Evolutionary conservation across 2,888 invertebrate genomes (phyloP).

Genomic region (Drosophila borborema): DNA sequence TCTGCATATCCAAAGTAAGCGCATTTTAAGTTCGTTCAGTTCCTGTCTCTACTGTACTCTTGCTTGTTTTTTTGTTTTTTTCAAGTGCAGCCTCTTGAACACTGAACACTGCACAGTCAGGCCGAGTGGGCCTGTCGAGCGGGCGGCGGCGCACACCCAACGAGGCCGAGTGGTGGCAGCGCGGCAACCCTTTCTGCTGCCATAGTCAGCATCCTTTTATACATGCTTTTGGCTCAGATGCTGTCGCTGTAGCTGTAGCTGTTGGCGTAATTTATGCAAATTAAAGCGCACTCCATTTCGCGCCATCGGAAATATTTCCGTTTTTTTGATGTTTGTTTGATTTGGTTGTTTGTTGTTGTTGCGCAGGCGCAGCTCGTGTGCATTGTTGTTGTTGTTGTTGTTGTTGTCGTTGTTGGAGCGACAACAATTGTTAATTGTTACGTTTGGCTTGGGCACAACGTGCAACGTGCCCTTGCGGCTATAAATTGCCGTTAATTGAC

Average conservation of each 20-base stretch:
- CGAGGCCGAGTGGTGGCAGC: constrained; percentile 37
- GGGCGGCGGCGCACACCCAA: constrained; percentile 33
- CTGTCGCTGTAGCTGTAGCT: constrained; percentile 19
- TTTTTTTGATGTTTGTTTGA: constrained; percentile 61
- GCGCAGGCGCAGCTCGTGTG: constrained; percentile 67
- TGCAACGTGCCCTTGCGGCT: constrained; percentile 51
- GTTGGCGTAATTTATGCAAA: constrained; percentile 74
- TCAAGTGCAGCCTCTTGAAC: constrained; percentile 72
- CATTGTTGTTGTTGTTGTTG: constrained; percentile 23
- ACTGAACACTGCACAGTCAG: constrained; percentile 8
- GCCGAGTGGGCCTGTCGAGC: constrained; percentile 31
- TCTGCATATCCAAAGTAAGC: constrained; percentile 2
- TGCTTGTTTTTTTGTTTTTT: constrained; percentile 8
- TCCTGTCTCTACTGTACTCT: neutral
- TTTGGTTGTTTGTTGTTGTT: constrained; percentile 65
- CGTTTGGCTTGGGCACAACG: constrained; percentile 33
- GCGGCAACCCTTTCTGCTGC: constrained; percentile 54
- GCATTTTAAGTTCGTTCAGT: constrained; percentile 25
- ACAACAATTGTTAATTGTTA: constrained; percentile 80
- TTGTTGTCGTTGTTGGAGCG: constrained; percentile 28
- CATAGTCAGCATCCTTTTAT: constrained; percentile 22
- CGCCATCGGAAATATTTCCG: constrained; percentile 67
- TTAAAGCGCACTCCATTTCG: constrained; percentile 80
- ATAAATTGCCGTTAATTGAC: constrained; percentile 69
- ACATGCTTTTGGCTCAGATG: constrained; percentile 23